Conservation (phyloP, 2,113 vertebrate genomes). For the Periophthalmus modestus region DNA sequence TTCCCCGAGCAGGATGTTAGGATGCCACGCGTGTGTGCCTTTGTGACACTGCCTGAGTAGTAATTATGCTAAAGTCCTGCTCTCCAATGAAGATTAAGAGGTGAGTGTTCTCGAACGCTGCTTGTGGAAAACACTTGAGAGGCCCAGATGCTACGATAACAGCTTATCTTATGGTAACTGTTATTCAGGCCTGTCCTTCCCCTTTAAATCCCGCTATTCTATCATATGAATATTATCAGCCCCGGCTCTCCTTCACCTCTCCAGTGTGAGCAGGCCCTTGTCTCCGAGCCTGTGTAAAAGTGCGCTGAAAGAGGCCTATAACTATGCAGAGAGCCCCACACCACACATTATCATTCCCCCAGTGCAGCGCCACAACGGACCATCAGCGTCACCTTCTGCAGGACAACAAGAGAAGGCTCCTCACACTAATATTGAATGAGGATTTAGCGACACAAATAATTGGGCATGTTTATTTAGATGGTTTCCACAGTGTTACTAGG, state of each 20-base stretch:
- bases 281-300: conserved; percentile 26
- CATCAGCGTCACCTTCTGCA: conserved; percentile 50
- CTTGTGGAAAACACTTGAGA: conserved; percentile 32
- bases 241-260: conserved; percentile 52
- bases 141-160: conserved; percentile 28
- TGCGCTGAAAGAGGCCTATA: conserved; percentile 40
- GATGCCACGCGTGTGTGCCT: conserved; percentile 15
- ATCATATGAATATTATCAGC: conserved; percentile 52
- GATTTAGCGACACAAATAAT: not conserved
- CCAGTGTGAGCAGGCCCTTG: conserved; percentile 38
- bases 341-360: conserved; percentile 48
- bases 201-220: conserved; percentile 43
- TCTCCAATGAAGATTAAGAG: conserved; percentile 25
- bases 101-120: conserved; percentile 5
- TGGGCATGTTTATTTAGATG: not conserved
- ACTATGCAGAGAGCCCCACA: conserved; percentile 48
- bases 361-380: conserved; percentile 25
- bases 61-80: conserved; percentile 36
- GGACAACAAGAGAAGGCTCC: conserved; percentile 28
- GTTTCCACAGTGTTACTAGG: too few species aligned
- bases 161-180: conserved; percentile 24
- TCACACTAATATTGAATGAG: not conserved
- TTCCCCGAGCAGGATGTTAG: not conserved
- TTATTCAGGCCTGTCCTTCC: conserved; percentile 39
- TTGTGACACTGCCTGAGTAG: conserved; percentile 1